A percentile compares a stretch with the other conserved stretches of the same genome.
Evolutionary conservation across 1,140 invertebrate genomes (phyloP).

Genomic region (Cardiocondyla obscurior): DNA sequence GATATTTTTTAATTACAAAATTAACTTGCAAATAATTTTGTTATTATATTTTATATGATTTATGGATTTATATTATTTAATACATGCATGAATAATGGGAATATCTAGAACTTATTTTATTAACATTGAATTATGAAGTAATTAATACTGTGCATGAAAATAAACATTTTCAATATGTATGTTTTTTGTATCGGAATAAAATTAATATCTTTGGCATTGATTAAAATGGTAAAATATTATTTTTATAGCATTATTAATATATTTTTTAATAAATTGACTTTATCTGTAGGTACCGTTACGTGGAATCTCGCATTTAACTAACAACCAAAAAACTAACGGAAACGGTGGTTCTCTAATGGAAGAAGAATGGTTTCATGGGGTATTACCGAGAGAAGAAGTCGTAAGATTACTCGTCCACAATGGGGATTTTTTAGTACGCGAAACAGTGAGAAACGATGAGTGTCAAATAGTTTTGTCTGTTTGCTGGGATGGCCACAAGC

Average conservation of each 20-base stretch:
- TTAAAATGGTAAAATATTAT: neutral
- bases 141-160: neutral
- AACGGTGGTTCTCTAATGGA: conserved; percentile 86
- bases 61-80: neutral
- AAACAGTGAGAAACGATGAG: conserved; percentile 96
- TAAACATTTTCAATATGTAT: conserved; percentile 19
- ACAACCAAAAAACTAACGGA: conserved; percentile 77
- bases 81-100: conserved; percentile 12
- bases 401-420: conserved; percentile 94
- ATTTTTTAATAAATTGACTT: neutral
- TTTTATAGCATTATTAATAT: neutral
- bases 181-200: neutral
- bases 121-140: neutral
- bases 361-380: conserved; percentile 99
- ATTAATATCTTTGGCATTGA: neutral
- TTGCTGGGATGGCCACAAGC: conserved; percentile 97
- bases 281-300: conserved; percentile 75
- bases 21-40: neutral
- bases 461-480: conserved; percentile 97
- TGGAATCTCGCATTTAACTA: conserved; percentile 75
- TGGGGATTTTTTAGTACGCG: conserved; percentile 97
- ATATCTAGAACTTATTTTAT: neutral
- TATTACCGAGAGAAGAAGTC: conserved; percentile 97
- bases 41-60: neutral
- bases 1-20: conserved; percentile 21